These are phyloP conservation scores for Benthosema pterotum DNA, from an alignment of 2,797 vertebrate genomes.

Conservation along the genomic window DNA sequence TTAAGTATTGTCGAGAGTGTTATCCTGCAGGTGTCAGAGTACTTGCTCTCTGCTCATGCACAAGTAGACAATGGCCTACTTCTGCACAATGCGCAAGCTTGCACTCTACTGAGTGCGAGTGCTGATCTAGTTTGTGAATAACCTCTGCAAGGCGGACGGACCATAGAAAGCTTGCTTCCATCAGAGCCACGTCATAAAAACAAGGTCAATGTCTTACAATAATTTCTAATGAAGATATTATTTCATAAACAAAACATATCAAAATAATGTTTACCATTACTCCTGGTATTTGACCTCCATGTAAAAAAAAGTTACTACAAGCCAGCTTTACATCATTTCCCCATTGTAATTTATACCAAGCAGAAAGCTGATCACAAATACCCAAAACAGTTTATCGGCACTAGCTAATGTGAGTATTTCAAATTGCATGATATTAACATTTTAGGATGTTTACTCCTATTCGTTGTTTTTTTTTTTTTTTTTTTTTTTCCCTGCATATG, in stretches of 20 bases:
- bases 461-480: conserved; percentile 44
- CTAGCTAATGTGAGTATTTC: conserved; percentile 21
- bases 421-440: conserved; percentile 2
- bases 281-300: conserved; percentile 13
- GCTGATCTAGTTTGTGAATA: too few relatives aligned
- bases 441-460: conserved; percentile 30
- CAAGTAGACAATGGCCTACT: too few relatives aligned
- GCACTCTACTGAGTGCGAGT: too few relatives aligned
- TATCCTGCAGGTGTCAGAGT: too few relatives aligned
- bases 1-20: too few relatives aligned
- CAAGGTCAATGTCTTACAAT: conserved; percentile 1
- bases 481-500: too few relatives aligned
- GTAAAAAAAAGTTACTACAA: neutral
- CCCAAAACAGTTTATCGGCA: conserved; percentile 2
- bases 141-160: too few relatives aligned
- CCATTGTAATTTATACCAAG: neutral
- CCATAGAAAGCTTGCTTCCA: too few relatives aligned
- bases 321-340: neutral
- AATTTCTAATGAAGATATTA: conserved; percentile 14
- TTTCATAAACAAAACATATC: conserved; percentile 1
- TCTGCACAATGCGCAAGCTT: too few relatives aligned
- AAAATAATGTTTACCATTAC: neutral
- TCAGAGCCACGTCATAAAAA: neutral
- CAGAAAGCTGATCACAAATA: neutral
- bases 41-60: too few relatives aligned